These are phyloP conservation scores for Ammodytes dubius DNA, from an alignment of 2,113 vertebrate genomes.

Conservation along the genomic window DNA sequence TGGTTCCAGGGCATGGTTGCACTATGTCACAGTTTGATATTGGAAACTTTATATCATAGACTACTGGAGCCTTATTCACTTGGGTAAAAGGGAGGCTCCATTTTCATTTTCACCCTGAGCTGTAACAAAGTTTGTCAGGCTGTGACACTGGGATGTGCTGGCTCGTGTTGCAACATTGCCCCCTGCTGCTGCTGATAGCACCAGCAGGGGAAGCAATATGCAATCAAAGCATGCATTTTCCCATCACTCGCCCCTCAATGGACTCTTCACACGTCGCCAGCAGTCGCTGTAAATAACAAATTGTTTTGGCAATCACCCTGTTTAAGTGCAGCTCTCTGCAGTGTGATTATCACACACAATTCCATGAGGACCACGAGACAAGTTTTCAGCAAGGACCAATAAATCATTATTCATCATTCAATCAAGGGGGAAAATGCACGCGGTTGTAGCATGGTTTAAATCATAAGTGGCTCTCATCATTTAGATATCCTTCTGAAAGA, in stretches of 20 bases:
- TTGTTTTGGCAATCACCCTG: constrained; percentile 43
- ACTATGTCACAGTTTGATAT: constrained; percentile 42
- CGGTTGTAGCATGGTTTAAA: constrained; percentile 10
- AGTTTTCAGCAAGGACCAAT: constrained; percentile 36
- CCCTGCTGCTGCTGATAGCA: constrained; percentile 56
- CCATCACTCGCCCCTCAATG: constrained; percentile 15
- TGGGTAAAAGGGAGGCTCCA: constrained; percentile 13
- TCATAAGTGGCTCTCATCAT: constrained; percentile 30
- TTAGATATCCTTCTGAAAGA: constrained; percentile 32
- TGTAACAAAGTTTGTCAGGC: constrained; percentile 62
- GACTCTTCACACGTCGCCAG: constrained; percentile 41
- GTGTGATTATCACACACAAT: constrained; percentile 50
- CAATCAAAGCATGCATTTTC: constrained; percentile 34
- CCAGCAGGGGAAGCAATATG: background rate
- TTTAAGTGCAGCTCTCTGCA: constrained; percentile 30
- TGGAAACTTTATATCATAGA: constrained; percentile 36
- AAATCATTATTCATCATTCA: constrained; percentile 50
- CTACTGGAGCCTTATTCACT: constrained; percentile 38
- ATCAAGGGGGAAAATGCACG: constrained; percentile 6
- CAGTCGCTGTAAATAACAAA: constrained; percentile 43
- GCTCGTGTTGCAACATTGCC: constrained; percentile 80
- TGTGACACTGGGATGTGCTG: constrained; percentile 32
- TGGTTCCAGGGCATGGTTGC: constrained; percentile 4
- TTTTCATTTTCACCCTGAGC: constrained; percentile 30
- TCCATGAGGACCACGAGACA: background rate